These are phyloP conservation scores for Himalopsyche phryganea DNA, from an alignment of 1,140 invertebrate species.

Conservation along the genomic window DNA sequence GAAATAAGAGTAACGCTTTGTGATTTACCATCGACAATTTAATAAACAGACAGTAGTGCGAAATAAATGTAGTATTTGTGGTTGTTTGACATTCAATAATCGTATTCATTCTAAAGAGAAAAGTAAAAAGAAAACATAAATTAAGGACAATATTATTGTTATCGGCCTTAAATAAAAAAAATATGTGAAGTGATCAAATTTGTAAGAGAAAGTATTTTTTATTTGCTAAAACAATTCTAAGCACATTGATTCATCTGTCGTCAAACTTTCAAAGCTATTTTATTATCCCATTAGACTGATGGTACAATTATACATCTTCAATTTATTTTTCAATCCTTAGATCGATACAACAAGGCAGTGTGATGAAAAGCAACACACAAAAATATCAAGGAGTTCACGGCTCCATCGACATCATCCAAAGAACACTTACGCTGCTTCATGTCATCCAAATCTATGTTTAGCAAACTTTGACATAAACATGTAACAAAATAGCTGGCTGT, in stretches of 20 bases:
- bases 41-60: conserved; percentile 31
- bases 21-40: conserved; percentile 4
- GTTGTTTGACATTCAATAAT: conserved; percentile 28
- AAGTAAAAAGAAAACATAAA: conserved; percentile 12
- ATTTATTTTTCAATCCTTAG: too few species aligned
- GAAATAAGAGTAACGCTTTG: too few species aligned
- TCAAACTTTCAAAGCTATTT: not conserved
- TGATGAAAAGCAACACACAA: too few species aligned
- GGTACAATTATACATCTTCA: too few species aligned
- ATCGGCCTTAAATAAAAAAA: conserved; percentile 27
- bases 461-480: too few species aligned
- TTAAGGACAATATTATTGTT: conserved; percentile 14
- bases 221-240: conserved; percentile 9
- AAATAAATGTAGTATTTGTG: conserved; percentile 27
- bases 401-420: too few species aligned
- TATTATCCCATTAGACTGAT: too few species aligned
- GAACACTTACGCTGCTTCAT: too few species aligned
- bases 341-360: too few species aligned
- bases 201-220: conserved; percentile 9
- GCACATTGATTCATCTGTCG: not conserved
- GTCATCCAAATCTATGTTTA: too few species aligned
- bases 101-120: conserved; percentile 32
- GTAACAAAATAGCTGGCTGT: too few species aligned
- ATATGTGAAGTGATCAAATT: conserved; percentile 21
- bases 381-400: too few species aligned